A percentile compares a stretch with the other conserved stretches of the same genome.
Conservation (phyloP, 2,113 vertebrate species). For the Dasyprocta punctata region DNA sequence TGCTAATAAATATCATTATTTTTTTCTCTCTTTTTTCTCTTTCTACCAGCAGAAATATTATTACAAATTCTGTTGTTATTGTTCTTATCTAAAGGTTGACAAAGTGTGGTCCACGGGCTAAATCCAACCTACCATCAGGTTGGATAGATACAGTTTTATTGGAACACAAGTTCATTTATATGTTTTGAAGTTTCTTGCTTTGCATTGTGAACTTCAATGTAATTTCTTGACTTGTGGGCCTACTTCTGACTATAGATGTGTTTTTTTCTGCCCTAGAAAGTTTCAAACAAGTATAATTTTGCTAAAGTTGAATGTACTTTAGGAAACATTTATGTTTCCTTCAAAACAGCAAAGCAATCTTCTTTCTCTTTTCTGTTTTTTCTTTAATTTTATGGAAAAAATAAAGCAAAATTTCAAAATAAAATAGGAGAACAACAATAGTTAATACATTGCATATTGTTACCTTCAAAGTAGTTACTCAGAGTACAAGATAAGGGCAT, state of each 20-base stretch:
- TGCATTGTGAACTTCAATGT: background rate
- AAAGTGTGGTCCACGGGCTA: background rate
- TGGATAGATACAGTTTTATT: background rate
- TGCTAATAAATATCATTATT: background rate
- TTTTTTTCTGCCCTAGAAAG: background rate
- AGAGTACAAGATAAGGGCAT: background rate
- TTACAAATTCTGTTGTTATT: background rate
- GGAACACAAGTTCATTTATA: background rate
- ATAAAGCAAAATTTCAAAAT: background rate
- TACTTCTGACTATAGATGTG: background rate
- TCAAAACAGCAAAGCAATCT: background rate
- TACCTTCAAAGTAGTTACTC: background rate
- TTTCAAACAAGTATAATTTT: background rate
- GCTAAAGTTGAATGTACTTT: background rate
- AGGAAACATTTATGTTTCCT: constrained; percentile 8
- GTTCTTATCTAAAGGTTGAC: background rate
- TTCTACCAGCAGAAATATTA: background rate
- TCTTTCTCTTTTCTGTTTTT: background rate
- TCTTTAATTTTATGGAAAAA: background rate
- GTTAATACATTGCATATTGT: background rate
- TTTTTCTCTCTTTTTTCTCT: background rate
- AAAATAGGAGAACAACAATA: background rate
- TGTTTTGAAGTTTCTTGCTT: background rate
- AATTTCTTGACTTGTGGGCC: background rate
- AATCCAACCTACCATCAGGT: background rate